Conservation (phyloP, 1,140 invertebrate species). For the Arion vulgaris region DNA sequence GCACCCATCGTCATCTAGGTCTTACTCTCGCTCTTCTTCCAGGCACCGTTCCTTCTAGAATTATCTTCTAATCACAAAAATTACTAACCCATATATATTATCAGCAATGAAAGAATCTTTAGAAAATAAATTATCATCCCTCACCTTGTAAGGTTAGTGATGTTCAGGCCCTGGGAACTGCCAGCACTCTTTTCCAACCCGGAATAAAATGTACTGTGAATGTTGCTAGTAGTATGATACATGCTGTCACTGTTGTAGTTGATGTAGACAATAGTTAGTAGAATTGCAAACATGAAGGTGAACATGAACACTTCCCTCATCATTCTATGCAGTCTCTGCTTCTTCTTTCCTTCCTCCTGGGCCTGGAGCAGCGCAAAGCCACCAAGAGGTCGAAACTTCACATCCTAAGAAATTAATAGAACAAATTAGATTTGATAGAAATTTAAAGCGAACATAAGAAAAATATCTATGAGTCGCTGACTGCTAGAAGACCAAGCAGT, state of each 20-base stretch:
- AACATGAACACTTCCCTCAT: conserved; percentile 60
- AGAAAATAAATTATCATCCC: neutral
- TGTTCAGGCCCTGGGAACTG: neutral
- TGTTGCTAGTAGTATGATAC: conserved; percentile 46
- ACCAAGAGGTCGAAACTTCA: conserved; percentile 62
- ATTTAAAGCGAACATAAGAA: no score
- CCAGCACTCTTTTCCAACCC: conserved; percentile 22
- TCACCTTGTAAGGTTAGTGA: neutral
- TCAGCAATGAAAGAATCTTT: no score
- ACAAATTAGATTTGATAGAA: no score
- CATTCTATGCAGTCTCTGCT: conserved; percentile 57
- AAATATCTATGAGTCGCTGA: no score
- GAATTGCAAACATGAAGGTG: conserved; percentile 56
- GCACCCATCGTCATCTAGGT: no score
- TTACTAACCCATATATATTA: no score
- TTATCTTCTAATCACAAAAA: no score
- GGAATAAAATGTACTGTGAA: conserved; percentile 49
- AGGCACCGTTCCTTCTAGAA: no score
- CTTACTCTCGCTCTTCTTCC: no score
- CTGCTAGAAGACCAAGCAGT: no score
- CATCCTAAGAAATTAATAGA: conserved; percentile 49
- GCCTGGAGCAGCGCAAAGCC: conserved; percentile 67
- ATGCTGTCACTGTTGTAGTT: conserved; percentile 48
- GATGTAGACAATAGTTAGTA: conserved; percentile 57
- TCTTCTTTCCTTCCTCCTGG: conserved; percentile 61